A percentile compares a stretch with the other conserved stretches of the same genome.
Conservation (phyloP, 2,797 vertebrate species). For the Micrastur ruficollis region DNA sequence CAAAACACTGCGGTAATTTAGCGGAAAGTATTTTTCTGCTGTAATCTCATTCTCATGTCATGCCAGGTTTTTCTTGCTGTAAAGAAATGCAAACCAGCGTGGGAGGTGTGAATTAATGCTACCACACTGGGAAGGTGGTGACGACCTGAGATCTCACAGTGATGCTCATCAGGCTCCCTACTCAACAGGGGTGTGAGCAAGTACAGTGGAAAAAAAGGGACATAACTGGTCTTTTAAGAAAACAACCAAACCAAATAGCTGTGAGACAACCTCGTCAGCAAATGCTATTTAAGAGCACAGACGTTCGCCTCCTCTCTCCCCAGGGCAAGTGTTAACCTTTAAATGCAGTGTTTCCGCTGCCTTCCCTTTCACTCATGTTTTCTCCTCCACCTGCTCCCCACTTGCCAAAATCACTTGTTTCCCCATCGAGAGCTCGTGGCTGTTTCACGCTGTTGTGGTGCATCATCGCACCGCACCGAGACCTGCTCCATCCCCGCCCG, state of each 20-base stretch:
- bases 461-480: rapidly evolving
- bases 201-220: constrained; percentile 39
- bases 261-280: constrained; percentile 3
- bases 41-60: neutral
- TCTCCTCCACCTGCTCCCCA: neutral
- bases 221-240: neutral
- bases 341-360: neutral
- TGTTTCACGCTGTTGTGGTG: rapidly evolving
- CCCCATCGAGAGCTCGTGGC: rapidly evolving
- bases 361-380: neutral
- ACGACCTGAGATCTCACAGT: neutral
- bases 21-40: constrained; percentile 30
- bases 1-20: neutral
- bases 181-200: neutral
- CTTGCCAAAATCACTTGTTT: neutral
- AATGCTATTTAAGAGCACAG: neutral
- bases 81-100: neutral
- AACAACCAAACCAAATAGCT: neutral
- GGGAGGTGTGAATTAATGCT: constrained; percentile 55
- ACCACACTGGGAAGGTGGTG: neutral
- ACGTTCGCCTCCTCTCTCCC: neutral
- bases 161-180: neutral
- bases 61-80: neutral
- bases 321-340: constrained; percentile 8
- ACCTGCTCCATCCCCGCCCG: neutral